Percentiles rank a stretch among this genome's conserved stretches.
Evolutionary conservation across 2,113 vertebrate species (phyloP).

Genomic region (Python bivittatus): DNA sequence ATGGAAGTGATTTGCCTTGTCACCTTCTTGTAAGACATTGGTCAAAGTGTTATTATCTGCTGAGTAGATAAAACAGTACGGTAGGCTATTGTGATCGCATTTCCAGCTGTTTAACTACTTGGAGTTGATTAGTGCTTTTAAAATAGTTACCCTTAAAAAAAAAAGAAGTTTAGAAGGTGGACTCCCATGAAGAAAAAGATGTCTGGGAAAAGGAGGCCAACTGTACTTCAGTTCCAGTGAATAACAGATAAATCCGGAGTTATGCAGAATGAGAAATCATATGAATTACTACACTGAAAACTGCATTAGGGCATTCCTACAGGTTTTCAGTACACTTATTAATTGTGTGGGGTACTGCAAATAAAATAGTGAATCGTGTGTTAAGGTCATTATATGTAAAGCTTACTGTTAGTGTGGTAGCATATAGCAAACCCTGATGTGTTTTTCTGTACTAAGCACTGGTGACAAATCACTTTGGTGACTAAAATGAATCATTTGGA

Average conservation of each 20-base stretch:
- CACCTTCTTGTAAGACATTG: neutral
- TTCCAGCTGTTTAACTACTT: neutral
- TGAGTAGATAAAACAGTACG: neutral
- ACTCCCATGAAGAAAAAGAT: neutral
- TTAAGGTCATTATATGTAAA: slow-evolving; percentile 57
- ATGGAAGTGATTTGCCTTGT: neutral
- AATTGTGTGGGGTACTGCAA: slow-evolving; percentile 53
- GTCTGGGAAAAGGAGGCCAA: neutral
- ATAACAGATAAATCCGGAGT: slow-evolving; percentile 8
- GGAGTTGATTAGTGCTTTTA: neutral
- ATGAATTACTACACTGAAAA: slow-evolving; percentile 54
- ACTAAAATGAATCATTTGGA: slow-evolving; percentile 58
- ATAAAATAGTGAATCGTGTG: slow-evolving; percentile 62
- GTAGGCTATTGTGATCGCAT: neutral
- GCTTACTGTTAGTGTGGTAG: slow-evolving; percentile 55
- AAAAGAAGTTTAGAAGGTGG: neutral
- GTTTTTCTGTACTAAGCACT: slow-evolving; percentile 51
- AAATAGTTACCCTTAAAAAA: neutral
- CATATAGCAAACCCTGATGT: slow-evolving; percentile 19
- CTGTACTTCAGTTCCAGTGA: neutral
- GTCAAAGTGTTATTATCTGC: neutral
- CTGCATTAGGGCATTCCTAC: slow-evolving; percentile 46
- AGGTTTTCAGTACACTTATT: slow-evolving; percentile 59
- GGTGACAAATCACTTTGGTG: slow-evolving; percentile 62
- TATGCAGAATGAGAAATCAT: slow-evolving; percentile 50